Conservation (phyloP, 2,888 invertebrate species). For the Gasteruption jaculator region DNA sequence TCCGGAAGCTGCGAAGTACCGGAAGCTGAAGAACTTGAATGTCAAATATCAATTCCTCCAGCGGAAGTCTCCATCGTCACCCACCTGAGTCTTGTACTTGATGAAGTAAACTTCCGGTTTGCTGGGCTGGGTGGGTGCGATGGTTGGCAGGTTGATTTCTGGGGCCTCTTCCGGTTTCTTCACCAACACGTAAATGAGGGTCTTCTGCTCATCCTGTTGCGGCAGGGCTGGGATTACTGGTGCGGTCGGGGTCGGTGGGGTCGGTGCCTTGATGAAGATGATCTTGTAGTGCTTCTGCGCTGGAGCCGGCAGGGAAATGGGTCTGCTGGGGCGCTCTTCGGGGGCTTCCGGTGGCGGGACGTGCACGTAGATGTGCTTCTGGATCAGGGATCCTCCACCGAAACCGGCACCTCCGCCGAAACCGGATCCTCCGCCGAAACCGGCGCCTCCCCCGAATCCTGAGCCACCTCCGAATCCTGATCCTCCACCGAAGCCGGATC, state of each 20-base stretch:
- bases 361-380: constrained; percentile 86
- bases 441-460: constrained; percentile 50
- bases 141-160: constrained; percentile 72
- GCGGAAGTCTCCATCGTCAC: too few species aligned
- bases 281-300: constrained; percentile 89
- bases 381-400: constrained; percentile 63
- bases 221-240: constrained; percentile 72
- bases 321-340: constrained; percentile 64
- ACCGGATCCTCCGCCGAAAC: constrained; percentile 53
- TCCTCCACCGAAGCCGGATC: constrained; percentile 25
- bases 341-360: constrained; percentile 81
- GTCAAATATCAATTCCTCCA: too few species aligned
- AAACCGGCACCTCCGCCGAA: constrained; percentile 49
- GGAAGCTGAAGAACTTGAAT: too few species aligned
- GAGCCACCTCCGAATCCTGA: constrained; percentile 23
- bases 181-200: constrained; percentile 82
- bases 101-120: constrained; percentile 91
- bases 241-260: constrained; percentile 75
- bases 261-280: constrained; percentile 88
- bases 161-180: constrained; percentile 84
- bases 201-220: constrained; percentile 82
- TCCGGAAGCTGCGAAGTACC: too few species aligned
- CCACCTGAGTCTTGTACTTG: constrained; percentile 69
- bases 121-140: constrained; percentile 77
- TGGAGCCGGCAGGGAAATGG: constrained; percentile 64